Evolutionary conservation across 1,140 invertebrate species (phyloP), one percentile per base, ranked within the genome.

Genomic region (Zaprionus nigranus): DNA sequence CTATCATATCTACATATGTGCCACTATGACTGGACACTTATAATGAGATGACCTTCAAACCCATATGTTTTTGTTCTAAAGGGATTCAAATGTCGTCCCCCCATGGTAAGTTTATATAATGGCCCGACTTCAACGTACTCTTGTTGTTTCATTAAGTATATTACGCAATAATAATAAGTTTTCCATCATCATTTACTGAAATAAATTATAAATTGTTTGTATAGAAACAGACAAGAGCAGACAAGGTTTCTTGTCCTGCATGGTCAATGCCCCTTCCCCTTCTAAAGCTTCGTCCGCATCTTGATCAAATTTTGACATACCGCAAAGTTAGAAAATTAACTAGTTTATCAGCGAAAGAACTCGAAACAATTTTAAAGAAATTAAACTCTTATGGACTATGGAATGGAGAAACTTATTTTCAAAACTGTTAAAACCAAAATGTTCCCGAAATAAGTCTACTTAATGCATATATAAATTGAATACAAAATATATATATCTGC

Each of bases 331-430:
- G n/a, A 17, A 43, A 43, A 43, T 46, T 2, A 24, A 12, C 11
- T 20, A 51, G 22, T 20, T 49, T 26, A 56, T 56, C 53, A 56
- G n/a, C 15, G 46, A 51, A 51, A 51, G 20, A n/a, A n/a, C n/a
- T 12, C 12, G 30, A 51, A 51, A 24, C 11, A 13, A 49, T 30
- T 43, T 49, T 46, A 17, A 40, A 38, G 20, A n/a, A 40, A 20
- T 58, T 5, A 15, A 53, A 62, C 56, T 46, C 83, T 87, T 87
- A 86, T 62, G 64, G 30, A 54, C 86, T 80, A 86, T 88, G 83
- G 83, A 86, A 86, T 86, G 82, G 70, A 82, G 72, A 51, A 88
- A 80, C 84, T 77, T 80, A 88, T 64, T 53, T 70, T 40, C 26
- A 66, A 59, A 40, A 69, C 40, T 46, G 40, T 70, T 65, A 40